Conservation (phyloP, 2,888 invertebrate genomes). For the Synanthedon myopaeformis region DNA sequence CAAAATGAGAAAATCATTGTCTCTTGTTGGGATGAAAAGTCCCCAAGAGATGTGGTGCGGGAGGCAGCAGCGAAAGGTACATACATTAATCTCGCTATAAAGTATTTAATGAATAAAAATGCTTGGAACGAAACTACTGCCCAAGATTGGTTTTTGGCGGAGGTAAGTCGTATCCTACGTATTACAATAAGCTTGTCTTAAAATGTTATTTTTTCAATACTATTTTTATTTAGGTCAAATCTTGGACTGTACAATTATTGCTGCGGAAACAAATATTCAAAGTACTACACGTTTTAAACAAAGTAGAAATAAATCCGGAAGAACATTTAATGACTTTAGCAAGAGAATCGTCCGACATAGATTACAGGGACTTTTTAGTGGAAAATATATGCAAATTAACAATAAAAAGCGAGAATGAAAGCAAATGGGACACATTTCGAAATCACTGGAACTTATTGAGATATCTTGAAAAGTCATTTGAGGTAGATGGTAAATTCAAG, state of each 20-base stretch:
- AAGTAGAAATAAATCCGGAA: slow-evolving; percentile 71
- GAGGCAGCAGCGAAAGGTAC: slow-evolving; percentile 78
- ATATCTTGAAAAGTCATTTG: slow-evolving; percentile 60
- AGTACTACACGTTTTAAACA: slow-evolving; percentile 73
- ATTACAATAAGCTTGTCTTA: background rate
- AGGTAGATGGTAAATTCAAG: slow-evolving; percentile 55
- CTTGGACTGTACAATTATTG: slow-evolving; percentile 74
- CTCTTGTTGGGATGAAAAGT: slow-evolving; percentile 74
- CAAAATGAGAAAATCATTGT: slow-evolving; percentile 73
- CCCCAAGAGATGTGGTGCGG: slow-evolving; percentile 73
- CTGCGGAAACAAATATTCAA: slow-evolving; percentile 73
- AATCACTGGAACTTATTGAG: slow-evolving; percentile 56
- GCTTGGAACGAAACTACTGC: slow-evolving; percentile 64
- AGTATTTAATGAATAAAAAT: slow-evolving; percentile 69
- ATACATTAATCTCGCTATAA: slow-evolving; percentile 70
- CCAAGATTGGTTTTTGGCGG: slow-evolving; percentile 66
- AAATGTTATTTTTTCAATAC: background rate
- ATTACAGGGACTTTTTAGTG: slow-evolving; percentile 75
- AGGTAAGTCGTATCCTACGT: slow-evolving; percentile 41
- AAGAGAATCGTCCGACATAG: slow-evolving; percentile 67
- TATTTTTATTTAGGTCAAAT: slow-evolving; percentile 56
- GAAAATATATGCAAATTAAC: slow-evolving; percentile 71
- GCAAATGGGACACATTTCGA: slow-evolving; percentile 44
- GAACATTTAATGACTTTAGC: slow-evolving; percentile 71
- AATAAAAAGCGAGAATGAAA: slow-evolving; percentile 33